phyloP scores from a whole-genome alignment of 2,888 invertebrate species.

The Chesias legatella region DNA sequence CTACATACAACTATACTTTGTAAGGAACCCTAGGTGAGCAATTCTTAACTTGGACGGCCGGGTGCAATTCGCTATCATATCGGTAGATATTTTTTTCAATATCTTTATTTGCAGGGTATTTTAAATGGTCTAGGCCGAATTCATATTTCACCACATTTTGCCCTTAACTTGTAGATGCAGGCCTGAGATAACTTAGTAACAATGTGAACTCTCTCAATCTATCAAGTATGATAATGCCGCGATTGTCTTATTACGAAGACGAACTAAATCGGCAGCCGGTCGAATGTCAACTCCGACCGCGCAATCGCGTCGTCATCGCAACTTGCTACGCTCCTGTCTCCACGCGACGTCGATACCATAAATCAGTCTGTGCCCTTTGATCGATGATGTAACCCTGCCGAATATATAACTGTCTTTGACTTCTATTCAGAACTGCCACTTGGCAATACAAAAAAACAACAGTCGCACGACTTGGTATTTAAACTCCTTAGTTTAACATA shows the following conservation, averaged over 20 bases:
- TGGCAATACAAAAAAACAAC: constrained; percentile 2
- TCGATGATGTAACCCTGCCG: constrained; percentile 57
- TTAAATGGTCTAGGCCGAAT: no score
- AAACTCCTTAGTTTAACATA: neutral
- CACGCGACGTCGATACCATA: constrained; percentile 62
- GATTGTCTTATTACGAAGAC: constrained; percentile 43
- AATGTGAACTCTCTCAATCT: constrained; percentile 35
- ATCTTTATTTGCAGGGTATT: no score
- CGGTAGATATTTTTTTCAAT: no score
- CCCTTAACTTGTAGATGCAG: no score
- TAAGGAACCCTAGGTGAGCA: no score
- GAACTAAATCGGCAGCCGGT: constrained; percentile 39
- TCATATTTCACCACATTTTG: no score
- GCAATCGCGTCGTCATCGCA: constrained; percentile 71
- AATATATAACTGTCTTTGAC: constrained; percentile 44
- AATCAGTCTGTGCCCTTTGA: constrained; percentile 71
- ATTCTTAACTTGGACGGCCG: no score
- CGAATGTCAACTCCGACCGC: constrained; percentile 52
- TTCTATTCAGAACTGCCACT: constrained; percentile 25
- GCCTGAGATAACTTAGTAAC: neutral
- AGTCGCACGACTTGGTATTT: neutral
- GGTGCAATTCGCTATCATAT: no score
- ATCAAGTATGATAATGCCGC: constrained; percentile 42
- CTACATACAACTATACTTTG: no score
- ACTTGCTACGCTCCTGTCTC: constrained; percentile 62